These are phyloP conservation scores for Venturia canescens DNA, from an alignment of 1,140 invertebrate genomes.

Conservation along the genomic window DNA sequence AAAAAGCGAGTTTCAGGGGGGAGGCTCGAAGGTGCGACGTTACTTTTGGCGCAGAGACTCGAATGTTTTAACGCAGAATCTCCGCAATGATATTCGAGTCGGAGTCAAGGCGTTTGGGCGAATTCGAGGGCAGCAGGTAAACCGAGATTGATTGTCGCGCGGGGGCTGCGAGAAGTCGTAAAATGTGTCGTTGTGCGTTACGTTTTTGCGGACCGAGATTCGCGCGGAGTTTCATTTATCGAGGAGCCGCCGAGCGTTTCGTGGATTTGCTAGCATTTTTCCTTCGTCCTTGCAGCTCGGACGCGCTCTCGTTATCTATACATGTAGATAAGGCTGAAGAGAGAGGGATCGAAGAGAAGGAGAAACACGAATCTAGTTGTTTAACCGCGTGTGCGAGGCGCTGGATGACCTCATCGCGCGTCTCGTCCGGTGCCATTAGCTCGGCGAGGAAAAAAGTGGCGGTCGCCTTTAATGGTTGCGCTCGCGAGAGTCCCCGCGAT, in stretches of 20 bases:
- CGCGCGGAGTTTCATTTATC: background rate
- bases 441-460: constrained; percentile 52
- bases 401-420: constrained; percentile 58
- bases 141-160: constrained; percentile 17
- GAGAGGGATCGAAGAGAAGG: constrained; percentile 31
- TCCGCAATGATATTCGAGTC: too few species aligned
- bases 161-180: constrained; percentile 46
- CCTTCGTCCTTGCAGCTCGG: background rate
- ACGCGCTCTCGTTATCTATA: constrained; percentile 1
- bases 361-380: constrained; percentile 55
- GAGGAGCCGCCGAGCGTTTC: background rate
- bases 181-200: constrained; percentile 42
- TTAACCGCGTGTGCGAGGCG: constrained; percentile 49
- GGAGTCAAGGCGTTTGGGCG: too few species aligned
- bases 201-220: background rate
- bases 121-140: too few species aligned
- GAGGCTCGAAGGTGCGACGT: background rate
- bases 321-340: background rate
- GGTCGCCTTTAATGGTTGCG: constrained; percentile 56
- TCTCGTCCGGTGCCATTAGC: constrained; percentile 52
- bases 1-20: background rate
- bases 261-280: background rate
- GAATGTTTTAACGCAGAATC: too few species aligned
- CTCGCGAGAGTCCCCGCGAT: constrained; percentile 22
- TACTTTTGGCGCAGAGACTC: background rate